phyloP scores from a whole-genome alignment of 2,797 vertebrate genomes.

The Rhinichthys osculus region DNA sequence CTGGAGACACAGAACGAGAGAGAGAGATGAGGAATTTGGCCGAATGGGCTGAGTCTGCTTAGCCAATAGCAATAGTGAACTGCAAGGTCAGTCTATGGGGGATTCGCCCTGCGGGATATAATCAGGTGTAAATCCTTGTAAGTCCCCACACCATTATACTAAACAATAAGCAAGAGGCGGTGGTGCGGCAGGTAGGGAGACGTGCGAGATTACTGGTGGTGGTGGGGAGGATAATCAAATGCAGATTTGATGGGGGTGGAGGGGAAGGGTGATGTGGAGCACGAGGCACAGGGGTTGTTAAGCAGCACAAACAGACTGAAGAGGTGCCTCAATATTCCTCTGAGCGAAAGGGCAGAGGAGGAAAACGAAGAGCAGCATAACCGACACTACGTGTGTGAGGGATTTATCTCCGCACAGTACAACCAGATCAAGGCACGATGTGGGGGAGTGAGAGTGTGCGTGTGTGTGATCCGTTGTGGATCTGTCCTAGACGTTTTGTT shows the following conservation, averaged over 20 bases:
- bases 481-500: slow-evolving; percentile 57
- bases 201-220: slow-evolving; percentile 52
- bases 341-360: slow-evolving; percentile 31
- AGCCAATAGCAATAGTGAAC: slow-evolving; percentile 61
- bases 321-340: slow-evolving; percentile 49
- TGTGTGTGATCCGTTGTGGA: slow-evolving; percentile 46
- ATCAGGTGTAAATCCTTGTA: slow-evolving; percentile 63
- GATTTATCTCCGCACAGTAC: slow-evolving; percentile 57
- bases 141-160: slow-evolving; percentile 59
- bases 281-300: slow-evolving; percentile 55
- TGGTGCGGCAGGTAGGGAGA: slow-evolving; percentile 51
- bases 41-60: slow-evolving; percentile 69
- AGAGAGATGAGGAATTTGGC: slow-evolving; percentile 49
- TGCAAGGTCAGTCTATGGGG: slow-evolving; percentile 60
- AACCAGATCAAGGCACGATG: slow-evolving; percentile 60
- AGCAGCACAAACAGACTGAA: slow-evolving; percentile 56
- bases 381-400: slow-evolving; percentile 54
- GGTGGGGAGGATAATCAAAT: slow-evolving; percentile 56
- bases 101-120: slow-evolving; percentile 57
- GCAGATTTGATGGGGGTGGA: slow-evolving; percentile 55
- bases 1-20: slow-evolving; percentile 41
- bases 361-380: slow-evolving; percentile 67
- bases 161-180: slow-evolving; percentile 55
- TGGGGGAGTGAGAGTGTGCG: slow-evolving; percentile 41
- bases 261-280: slow-evolving; percentile 53